Evolutionary conservation across 53 echinoderm and acorn worm species (phyloP).

Genomic region (Luidia sarsii): DNA sequence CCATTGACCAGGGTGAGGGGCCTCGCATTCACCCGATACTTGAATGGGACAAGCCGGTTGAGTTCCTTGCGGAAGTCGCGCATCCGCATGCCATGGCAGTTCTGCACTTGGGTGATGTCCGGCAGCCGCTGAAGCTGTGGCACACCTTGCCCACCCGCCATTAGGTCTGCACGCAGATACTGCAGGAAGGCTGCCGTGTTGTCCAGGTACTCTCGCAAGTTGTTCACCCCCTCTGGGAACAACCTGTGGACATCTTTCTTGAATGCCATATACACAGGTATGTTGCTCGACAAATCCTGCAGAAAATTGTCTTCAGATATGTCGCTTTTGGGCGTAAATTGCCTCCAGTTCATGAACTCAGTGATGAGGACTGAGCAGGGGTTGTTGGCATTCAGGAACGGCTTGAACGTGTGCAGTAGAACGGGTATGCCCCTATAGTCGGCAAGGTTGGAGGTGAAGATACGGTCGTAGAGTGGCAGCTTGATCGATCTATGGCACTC

Average conservation of each 20-base stretch:
- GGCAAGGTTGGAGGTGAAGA: constrained; percentile 51
- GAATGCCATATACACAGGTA: background rate
- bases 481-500: background rate
- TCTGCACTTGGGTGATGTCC: background rate
- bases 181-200: background rate
- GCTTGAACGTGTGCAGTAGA: constrained; percentile 29
- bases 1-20: constrained; percentile 38
- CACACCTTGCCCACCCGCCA: background rate
- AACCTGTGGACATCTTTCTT: background rate
- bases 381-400: constrained; percentile 21
- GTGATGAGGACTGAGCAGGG: constrained; percentile 31
- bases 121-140: background rate
- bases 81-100: constrained; percentile 55
- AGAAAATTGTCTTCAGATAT: too few relatives aligned
- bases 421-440: constrained; percentile 23
- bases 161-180: constrained; percentile 8
- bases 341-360: constrained; percentile 34
- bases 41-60: constrained; percentile 66
- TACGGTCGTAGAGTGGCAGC: constrained; percentile 37
- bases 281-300: too few relatives aligned
- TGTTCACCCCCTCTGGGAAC: background rate
- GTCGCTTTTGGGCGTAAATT: background rate
- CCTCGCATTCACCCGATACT: constrained; percentile 40
- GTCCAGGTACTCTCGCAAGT: constrained; percentile 3
- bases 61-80: constrained; percentile 62